Evolutionary conservation across 2,797 vertebrate species (phyloP), one percentile per base, ranked within the genome.

Genomic region (Eulemur albifrons): DNA sequence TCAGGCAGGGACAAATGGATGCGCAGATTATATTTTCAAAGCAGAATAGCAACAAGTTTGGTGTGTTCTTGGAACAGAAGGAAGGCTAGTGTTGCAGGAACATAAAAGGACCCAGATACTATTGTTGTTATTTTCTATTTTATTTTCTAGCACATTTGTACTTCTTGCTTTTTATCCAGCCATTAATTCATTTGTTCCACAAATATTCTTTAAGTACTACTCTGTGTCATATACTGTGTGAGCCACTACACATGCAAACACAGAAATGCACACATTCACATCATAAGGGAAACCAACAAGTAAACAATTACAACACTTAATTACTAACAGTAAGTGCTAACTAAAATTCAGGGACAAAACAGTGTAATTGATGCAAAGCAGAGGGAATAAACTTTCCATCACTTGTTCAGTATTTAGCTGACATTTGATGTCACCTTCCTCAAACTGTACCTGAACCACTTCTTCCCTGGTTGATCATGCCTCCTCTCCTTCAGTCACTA

Each of bases 1-100:
- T 4, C 35, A 93, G 25, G 17, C 38, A 38, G 45, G n/a, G 70
- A 83, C 21, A 92, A 93, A 95, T 52, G 80, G 17, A 89, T 87
- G 59, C 87, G 40, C 23, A 79, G 65, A 84, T 83, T 80, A 76
- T 95, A 93, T 90, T 96, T 84, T 95, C 27, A 32, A 96, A 81
- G 50, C n/a, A 92, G 48, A 94, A 82, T 52, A 90, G 52, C 48
- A 88, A 90, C 43, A 94, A 96, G 4, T 30, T 72, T 92, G 25
- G 18, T 81, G n/a, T 94, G 35, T 81, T 72, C 72, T 70, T 59
- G 40, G 52, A 93, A 92, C 43, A 82, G 52, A 86, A 88, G 45
- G 54, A 80, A 94, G 35, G 67, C 17, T 45, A 54, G 40, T 45
- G 67, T 85, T 23, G 50, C 52, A 61, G 45, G 63, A 81, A 81